These are phyloP conservation scores for Rhysida immarginata DNA, from an alignment of 1,140 invertebrate species.

Conservation along the genomic window DNA sequence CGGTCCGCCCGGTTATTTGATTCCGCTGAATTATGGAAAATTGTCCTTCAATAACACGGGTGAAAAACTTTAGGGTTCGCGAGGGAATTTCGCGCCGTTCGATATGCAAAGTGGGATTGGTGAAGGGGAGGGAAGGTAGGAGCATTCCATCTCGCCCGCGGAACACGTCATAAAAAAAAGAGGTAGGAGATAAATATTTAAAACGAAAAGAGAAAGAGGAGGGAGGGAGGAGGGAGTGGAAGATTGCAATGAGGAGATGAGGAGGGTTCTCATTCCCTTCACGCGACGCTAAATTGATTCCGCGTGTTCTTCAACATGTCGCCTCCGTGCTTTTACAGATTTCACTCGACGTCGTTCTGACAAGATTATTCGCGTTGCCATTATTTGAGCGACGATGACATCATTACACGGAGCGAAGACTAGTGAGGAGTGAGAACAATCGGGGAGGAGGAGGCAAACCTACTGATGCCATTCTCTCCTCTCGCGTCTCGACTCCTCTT, in stretches of 20 bases:
- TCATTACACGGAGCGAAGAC: too few species aligned
- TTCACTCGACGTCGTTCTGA: too few species aligned
- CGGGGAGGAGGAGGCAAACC: not conserved
- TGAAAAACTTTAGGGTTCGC: slow-evolving; percentile 3
- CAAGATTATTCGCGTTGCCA: too few species aligned
- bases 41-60: slow-evolving; percentile 7
- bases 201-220: not conserved
- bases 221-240: too few species aligned
- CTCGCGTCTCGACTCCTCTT: too few species aligned
- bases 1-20: not conserved
- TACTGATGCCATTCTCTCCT: too few species aligned
- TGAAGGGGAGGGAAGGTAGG: not conserved
- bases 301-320: too few species aligned
- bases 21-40: slow-evolving; percentile 8
- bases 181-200: not conserved
- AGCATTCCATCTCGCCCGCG: not conserved
- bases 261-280: too few species aligned
- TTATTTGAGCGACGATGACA: too few species aligned
- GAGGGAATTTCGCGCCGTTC: not conserved
- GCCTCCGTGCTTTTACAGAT: too few species aligned
- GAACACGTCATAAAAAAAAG: not conserved
- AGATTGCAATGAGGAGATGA: too few species aligned
- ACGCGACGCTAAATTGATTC: too few species aligned
- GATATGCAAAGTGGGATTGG: slow-evolving; percentile 2
- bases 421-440: not conserved